Base-by-base conservation (phyloP, 2,113 vertebrate genomes). In the Arenaria interpres region DNA sequence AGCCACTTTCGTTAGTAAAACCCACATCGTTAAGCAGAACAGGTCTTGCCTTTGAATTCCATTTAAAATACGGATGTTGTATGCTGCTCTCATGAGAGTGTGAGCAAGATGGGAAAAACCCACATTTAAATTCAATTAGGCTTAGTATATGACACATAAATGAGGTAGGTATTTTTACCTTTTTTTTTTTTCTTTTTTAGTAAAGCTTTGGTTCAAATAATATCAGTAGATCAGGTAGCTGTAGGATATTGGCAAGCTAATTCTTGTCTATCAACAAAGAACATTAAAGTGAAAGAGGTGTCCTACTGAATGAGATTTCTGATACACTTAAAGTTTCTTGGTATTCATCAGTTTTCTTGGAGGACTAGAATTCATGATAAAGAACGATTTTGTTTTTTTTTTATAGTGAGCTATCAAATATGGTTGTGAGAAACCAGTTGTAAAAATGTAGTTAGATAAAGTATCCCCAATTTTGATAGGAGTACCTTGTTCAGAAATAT, bases 181-280 rank as follows among this genome's bases (percentile, higher is more conserved):
- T 15, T 43, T 32, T 0, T 12, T n/a, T 32, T 0, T 12, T n/a
- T 5, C 14, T 12, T 33, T 75, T 78, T 37, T 28, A 23, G 12
- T 76, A 30, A 50, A 66, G 12, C 9, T 68, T 90, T 76, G 7
- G 2, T 28, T 68, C 60, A 45, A 69, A 39, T 21, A 33, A 1
- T 54, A 10, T 12, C 46, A 27, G 11, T 33, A 46, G 24, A 17
- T 64, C 6, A 27, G 24, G 27, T 79, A 45, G 22, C 21, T 54
- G 28, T 56, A 79, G 50, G 45, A 9, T 59, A 21, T 2, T 3
- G 3, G 20, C 2, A n/a, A 43, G 12, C 3, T 77, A 4, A 18
- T 12, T 53, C 71, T 77, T 91, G 7, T 53, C 32, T 64, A 2
- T 50, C 21, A 35, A 7, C 4, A 25, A 30, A 39, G 11, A 72